Conservation (phyloP, 2,888 invertebrate species). For the Himalopsyche japonica region DNA sequence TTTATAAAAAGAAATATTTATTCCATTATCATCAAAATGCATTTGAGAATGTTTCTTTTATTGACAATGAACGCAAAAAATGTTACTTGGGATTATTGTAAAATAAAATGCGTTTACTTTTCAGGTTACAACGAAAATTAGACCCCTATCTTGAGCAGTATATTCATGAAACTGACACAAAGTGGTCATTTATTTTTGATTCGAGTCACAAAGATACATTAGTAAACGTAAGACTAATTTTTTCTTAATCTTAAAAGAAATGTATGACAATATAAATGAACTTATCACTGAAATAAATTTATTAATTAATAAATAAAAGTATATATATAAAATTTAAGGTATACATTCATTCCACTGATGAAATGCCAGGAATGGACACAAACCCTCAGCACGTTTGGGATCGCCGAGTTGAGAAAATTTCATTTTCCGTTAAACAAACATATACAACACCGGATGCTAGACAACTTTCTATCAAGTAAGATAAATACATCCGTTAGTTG, state of each 20-base stretch:
- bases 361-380: constrained; percentile 70
- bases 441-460: constrained; percentile 76
- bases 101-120: constrained; percentile 29
- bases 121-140: constrained; percentile 52
- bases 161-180: constrained; percentile 69
- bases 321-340: constrained; percentile 48
- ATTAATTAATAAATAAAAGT: not conserved
- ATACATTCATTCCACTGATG: constrained; percentile 70
- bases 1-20: too few relatives aligned
- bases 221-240: constrained; percentile 50
- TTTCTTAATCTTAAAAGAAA: not conserved
- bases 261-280: not conserved
- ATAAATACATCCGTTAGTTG: not conserved
- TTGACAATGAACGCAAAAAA: too few relatives aligned
- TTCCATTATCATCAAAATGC: too few relatives aligned
- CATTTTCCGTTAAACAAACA: constrained; percentile 74
- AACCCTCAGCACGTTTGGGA: constrained; percentile 74
- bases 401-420: constrained; percentile 61
- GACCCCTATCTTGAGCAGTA: constrained; percentile 58
- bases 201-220: constrained; percentile 54
- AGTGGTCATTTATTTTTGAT: constrained; percentile 66
- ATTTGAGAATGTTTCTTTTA: too few relatives aligned
- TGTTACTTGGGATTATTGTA: too few relatives aligned
- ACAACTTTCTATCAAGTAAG: constrained; percentile 59
- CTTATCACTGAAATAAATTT: not conserved